phyloP scores from a whole-genome alignment of 2,888 invertebrate genomes.

The Troides aeacus region DNA sequence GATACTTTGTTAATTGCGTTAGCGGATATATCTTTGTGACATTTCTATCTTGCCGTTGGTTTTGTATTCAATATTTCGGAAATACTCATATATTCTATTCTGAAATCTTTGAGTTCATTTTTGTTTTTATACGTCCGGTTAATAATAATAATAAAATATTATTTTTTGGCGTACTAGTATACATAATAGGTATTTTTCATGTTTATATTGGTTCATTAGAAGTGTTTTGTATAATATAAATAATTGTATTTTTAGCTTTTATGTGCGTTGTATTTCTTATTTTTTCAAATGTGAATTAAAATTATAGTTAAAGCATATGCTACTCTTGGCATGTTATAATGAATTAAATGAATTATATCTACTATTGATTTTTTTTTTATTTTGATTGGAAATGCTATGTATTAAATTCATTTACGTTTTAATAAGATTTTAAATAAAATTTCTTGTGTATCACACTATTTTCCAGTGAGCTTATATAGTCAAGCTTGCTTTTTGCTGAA shows the following conservation, averaged over 20 bases:
- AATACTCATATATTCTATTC: neutral
- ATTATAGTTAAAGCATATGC: neutral
- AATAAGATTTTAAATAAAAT: neutral
- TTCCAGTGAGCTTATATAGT: neutral
- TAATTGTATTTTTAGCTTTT: neutral
- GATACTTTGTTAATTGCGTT: neutral
- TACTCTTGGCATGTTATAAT: no score
- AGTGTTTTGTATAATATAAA: neutral
- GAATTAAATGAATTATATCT: no score
- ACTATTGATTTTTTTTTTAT: no score
- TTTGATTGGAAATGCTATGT: no score
- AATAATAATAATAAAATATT: neutral
- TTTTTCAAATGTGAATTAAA: neutral
- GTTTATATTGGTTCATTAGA: neutral
- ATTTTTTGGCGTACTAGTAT: neutral
- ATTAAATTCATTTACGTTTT: neutral
- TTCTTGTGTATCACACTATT: neutral
- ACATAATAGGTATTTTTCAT: neutral
- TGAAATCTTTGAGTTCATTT: neutral
- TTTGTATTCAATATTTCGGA: neutral
- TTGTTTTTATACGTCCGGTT: neutral
- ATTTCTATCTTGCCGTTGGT: slow-evolving; percentile 3
- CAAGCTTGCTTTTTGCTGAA: neutral
- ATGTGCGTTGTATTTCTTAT: neutral
- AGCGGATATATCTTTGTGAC: neutral